Evolutionary conservation across 2,113 vertebrate species (phyloP), one percentile per base, ranked within the genome.

Genomic region (Plotosus lineatus): DNA sequence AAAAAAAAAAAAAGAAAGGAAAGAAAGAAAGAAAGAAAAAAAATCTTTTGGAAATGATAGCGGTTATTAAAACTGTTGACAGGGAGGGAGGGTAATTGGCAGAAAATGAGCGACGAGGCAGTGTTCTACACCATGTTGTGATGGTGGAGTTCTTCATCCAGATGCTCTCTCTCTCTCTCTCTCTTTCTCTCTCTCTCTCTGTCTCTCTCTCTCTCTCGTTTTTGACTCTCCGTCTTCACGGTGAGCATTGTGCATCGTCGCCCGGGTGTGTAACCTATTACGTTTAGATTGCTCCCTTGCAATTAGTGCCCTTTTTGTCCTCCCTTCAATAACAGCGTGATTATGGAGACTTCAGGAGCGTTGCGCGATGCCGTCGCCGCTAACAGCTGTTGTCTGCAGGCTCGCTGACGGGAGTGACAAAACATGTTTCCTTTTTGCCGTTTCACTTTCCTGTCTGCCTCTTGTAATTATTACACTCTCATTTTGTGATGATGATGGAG

Each of bases 221-320:
- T 38, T 44, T 72, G 72, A 71, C 76, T 87, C 89, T 88, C 86
- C 90, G 89, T 89, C 90, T 92, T 88, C 92, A 91, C 89, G 85
- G 65, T 89, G 89, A 94, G 94, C 96, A 98, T 98, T 98, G 98
- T 99, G 96, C 95, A 87, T 92, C 94, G 92, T 95, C 95, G 95
- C 96, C 96, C 95, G 96, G 96, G 96, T 98, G 96, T 99, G 95
- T 99, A 98, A 98, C 97, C 98, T 98, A 98, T 99, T 98, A 96
- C 96, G 95, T 97, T 96, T 94, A 96, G 94, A 98, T 97, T 96
- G 97, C 97, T 98, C 98, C 97, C 95, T 95, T 98, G 97, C 98
- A 99, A 99, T 99, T 98, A 98, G 97, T 95, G 95, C 89, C 96
- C 95, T 97, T 98, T 98, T 98, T 99, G 97, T 98, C 96, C 96